Percentiles rank a stretch among this genome's conserved stretches.
Evolutionary conservation across 2,113 vertebrate genomes (phyloP).

Genomic region (Piaya cayana): DNA sequence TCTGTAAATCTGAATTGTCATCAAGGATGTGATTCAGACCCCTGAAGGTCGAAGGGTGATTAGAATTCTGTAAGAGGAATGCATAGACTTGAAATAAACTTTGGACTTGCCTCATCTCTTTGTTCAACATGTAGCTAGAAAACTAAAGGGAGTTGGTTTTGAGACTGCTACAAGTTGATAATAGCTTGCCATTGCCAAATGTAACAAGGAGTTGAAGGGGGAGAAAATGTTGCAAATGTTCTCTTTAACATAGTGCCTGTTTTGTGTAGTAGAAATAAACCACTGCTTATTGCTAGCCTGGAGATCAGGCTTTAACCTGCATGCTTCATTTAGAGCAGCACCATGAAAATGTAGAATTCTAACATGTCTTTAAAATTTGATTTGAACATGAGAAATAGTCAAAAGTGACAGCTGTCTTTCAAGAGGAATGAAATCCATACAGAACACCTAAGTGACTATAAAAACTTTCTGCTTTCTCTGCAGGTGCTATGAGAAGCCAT

Average conservation of each 20-base stretch:
- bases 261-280: neutral
- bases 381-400: neutral
- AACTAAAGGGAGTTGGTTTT: neutral
- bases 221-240: neutral
- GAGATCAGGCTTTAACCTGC: neutral
- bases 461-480: neutral
- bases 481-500: conserved; percentile 88
- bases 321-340: neutral
- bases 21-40: neutral
- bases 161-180: neutral
- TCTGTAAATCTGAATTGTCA: neutral
- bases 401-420: neutral
- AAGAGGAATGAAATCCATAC: neutral
- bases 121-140: neutral
- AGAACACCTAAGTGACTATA: neutral
- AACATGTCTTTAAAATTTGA: neutral
- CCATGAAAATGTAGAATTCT: neutral
- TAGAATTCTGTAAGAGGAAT: neutral
- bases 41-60: neutral
- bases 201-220: neutral
- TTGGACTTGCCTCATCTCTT: neutral
- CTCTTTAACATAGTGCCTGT: neutral
- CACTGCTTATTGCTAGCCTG: neutral
- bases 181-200: neutral
- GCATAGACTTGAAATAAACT: neutral